phyloP scores from a whole-genome alignment of 1,140 invertebrate species.

The Microplitis mediator region DNA sequence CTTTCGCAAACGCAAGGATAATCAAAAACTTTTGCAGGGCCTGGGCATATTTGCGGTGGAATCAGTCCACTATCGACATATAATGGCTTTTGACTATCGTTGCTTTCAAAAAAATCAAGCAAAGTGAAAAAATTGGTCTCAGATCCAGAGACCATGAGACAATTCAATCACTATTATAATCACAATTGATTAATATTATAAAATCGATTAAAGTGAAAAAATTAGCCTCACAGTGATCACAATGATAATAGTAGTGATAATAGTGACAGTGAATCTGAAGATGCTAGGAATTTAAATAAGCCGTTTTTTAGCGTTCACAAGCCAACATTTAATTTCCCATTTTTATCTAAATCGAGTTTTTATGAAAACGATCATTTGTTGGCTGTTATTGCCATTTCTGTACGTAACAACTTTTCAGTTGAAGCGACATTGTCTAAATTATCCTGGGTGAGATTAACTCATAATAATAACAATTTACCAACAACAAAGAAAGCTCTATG shows the following conservation, averaged over 20 bases:
- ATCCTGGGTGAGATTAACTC: not conserved
- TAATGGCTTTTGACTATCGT: no score
- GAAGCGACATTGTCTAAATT: not conserved
- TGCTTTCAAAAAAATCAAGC: no score
- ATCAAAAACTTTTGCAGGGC: no score
- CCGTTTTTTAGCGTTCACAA: not conserved
- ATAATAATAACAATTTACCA: not conserved
- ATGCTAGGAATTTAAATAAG: not conserved
- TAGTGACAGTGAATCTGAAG: not conserved
- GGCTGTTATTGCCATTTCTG: not conserved
- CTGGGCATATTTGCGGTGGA: no score
- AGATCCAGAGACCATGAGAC: no score
- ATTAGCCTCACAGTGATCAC: not conserved
- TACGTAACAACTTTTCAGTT: not conserved
- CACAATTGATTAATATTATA: no score
- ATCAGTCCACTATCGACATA: no score
- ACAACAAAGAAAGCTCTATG: conserved; percentile 7
- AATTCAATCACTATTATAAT: no score
- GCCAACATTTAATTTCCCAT: not conserved
- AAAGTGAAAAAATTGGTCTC: no score
- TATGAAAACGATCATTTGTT: not conserved
- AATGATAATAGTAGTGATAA: not conserved
- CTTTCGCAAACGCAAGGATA: no score
- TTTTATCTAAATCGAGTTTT: not conserved
- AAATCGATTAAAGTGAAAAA: no score